Evolutionary conservation across 2,113 vertebrate genomes (phyloP).

Genomic region (Elaphurus davidianus): DNA sequence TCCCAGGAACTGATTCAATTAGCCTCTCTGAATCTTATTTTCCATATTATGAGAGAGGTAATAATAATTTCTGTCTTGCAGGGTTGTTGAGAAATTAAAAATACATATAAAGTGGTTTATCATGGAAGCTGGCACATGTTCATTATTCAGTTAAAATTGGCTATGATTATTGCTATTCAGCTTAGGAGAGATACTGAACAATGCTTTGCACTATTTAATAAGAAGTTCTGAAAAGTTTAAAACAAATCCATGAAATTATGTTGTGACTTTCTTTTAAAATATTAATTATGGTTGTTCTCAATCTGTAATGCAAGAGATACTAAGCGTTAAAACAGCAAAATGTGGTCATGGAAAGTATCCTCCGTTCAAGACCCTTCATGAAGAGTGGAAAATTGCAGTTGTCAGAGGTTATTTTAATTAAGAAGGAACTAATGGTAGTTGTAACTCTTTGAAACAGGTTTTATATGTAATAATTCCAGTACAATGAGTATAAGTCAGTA

Average conservation of each 20-base stretch:
- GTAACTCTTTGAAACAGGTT: background rate
- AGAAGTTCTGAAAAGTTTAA: conserved; percentile 64
- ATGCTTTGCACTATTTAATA: conserved; percentile 48
- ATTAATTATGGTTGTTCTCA: conserved; percentile 64
- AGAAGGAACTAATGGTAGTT: background rate
- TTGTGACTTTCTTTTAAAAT: conserved; percentile 64
- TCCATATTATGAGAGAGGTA: background rate
- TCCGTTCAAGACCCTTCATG: background rate
- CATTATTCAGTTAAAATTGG: conserved; percentile 66
- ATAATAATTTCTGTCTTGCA: conserved; percentile 44
- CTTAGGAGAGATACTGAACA: conserved; percentile 22
- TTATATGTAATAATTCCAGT: background rate
- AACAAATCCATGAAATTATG: conserved; percentile 53
- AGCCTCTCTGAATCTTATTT: conserved; percentile 36
- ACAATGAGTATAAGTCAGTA: background rate
- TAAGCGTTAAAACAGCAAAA: conserved; percentile 28
- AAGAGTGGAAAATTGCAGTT: background rate
- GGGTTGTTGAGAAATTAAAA: conserved; percentile 51
- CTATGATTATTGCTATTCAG: conserved; percentile 50
- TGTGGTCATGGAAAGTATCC: background rate
- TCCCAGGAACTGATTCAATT: background rate
- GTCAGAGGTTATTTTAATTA: conserved; percentile 27
- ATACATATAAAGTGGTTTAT: conserved; percentile 45
- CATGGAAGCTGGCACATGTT: conserved; percentile 24
- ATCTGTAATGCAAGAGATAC: conserved; percentile 25